phyloP scores from a whole-genome alignment of 2,888 invertebrate genomes.

The Lepetodrilus schrolli region DNA sequence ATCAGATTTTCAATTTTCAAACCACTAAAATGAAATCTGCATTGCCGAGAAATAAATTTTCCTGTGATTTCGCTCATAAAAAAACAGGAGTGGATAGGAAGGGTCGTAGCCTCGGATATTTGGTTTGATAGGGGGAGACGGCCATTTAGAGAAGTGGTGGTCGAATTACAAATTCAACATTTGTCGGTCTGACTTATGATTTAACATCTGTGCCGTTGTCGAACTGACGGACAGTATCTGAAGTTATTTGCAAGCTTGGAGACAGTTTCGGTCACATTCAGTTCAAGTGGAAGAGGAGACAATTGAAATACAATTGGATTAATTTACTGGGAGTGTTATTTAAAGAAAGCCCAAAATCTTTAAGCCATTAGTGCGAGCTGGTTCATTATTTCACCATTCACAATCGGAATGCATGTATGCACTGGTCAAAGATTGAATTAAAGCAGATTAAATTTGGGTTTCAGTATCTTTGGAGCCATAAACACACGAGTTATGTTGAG shows the following conservation, averaged over 20 bases:
- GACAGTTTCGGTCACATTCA: background rate
- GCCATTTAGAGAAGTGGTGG: background rate
- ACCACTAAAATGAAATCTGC: constrained; percentile 21
- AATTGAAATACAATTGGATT: background rate
- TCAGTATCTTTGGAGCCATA: too few species aligned
- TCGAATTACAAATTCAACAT: constrained; percentile 13
- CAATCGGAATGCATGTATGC: too few species aligned
- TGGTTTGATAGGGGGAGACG: background rate
- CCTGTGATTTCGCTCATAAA: constrained; percentile 13
- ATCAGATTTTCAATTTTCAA: constrained; percentile 22
- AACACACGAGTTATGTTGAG: too few species aligned
- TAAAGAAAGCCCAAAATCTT: too few species aligned
- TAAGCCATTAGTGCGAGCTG: background rate
- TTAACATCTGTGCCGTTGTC: constrained; percentile 7
- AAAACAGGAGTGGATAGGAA: too few species aligned
- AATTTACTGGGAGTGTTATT: too few species aligned
- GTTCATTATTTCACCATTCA: background rate
- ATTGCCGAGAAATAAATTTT: constrained; percentile 16
- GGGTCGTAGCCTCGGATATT: constrained; percentile 3
- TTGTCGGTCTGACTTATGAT: background rate
- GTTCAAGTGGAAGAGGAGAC: background rate
- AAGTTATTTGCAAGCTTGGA: background rate
- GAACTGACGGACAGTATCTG: background rate
- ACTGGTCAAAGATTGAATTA: too few species aligned
- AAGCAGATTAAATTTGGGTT: too few species aligned